phyloP scores from a whole-genome alignment of 2,888 invertebrate genomes.

The Nomada ferruginata region DNA sequence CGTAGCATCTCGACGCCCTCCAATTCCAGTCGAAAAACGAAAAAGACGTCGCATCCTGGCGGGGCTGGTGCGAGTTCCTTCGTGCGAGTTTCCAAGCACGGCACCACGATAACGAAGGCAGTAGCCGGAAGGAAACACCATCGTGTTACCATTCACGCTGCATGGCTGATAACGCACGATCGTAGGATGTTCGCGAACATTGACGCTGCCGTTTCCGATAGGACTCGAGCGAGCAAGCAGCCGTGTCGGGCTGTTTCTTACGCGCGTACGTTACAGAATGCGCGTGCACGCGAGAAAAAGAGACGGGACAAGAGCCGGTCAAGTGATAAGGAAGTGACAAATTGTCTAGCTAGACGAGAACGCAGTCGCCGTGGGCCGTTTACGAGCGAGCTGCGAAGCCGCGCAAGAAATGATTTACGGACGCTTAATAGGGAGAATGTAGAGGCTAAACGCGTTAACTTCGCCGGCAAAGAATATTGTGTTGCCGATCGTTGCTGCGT shows the following conservation, averaged over 20 bases:
- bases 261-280: slow-evolving; percentile 41
- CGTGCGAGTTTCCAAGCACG: slow-evolving; percentile 8
- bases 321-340: slow-evolving; percentile 82
- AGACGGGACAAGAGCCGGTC: slow-evolving; percentile 60
- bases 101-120: slow-evolving; percentile 36
- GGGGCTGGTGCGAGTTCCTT: background rate
- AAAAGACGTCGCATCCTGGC: background rate
- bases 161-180: slow-evolving; percentile 59
- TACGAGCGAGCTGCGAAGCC: slow-evolving; percentile 18
- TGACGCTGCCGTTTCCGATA: slow-evolving; percentile 67
- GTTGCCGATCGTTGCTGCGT: background rate
- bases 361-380: slow-evolving; percentile 51
- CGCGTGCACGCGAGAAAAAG: slow-evolving; percentile 43
- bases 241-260: slow-evolving; percentile 11
- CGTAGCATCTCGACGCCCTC: background rate
- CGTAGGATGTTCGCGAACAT: slow-evolving; percentile 69
- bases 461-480: background rate
- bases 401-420: slow-evolving; percentile 36
- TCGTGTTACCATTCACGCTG: slow-evolving; percentile 48
- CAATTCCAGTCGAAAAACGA: background rate
- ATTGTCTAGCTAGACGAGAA: slow-evolving; percentile 79
- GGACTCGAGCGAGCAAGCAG: slow-evolving; percentile 13
- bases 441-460: slow-evolving; percentile 19
- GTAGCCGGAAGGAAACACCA: slow-evolving; percentile 66
- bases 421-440: slow-evolving; percentile 17